Evolutionary conservation across 2,113 vertebrate species (phyloP).

Genomic region (Casuarius casuarius): DNA sequence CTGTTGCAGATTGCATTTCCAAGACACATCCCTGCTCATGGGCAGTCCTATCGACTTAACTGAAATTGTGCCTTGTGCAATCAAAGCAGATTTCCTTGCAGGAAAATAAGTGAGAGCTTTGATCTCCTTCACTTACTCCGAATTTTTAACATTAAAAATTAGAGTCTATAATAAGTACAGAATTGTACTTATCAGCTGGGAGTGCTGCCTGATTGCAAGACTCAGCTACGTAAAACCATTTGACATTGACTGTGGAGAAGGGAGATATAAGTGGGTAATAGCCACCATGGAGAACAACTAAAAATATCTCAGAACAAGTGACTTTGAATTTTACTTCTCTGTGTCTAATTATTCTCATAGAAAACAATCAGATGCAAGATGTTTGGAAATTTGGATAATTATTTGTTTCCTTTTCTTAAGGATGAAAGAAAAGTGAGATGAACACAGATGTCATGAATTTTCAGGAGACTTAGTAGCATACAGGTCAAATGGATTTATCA

Average conservation of each 20-base stretch:
- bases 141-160: not conserved
- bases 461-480: not conserved
- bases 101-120: not conserved
- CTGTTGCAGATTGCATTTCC: not conserved
- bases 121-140: not conserved
- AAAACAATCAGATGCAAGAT: not conserved
- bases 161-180: not conserved
- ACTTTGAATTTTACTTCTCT: not conserved
- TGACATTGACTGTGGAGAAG: not conserved
- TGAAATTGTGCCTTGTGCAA: not conserved
- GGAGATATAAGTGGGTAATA: not conserved
- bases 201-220: not conserved
- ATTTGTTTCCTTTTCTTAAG: not conserved
- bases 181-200: not conserved
- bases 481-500: not conserved
- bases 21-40: not conserved
- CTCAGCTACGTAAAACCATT: not conserved
- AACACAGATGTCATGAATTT: not conserved
- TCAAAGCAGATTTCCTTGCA: not conserved
- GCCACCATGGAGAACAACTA: not conserved
- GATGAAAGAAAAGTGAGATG: not conserved
- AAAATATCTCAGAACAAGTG: not conserved
- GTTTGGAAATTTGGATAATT: not conserved
- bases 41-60: not conserved
- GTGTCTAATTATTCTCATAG: not conserved